Conservation (phyloP, 2,888 invertebrate genomes). For the Ceramica pisi region DNA sequence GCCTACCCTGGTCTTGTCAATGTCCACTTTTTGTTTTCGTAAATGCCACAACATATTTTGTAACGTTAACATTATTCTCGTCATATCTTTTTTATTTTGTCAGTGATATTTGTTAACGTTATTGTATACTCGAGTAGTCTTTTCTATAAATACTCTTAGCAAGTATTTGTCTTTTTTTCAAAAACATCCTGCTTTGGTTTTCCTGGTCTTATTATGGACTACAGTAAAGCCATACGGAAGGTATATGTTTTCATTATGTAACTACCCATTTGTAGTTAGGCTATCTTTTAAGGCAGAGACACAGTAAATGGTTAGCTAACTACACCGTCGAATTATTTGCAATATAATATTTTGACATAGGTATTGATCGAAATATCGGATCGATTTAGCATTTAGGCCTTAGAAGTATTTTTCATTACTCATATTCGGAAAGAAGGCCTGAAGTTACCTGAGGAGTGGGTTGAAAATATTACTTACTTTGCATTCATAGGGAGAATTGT, state of each 20-base stretch:
- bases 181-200: not conserved
- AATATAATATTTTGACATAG: not conserved
- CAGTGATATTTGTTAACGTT: constrained; percentile 11
- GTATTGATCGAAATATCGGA: not conserved
- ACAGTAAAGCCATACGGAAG: no score
- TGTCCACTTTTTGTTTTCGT: constrained; percentile 67
- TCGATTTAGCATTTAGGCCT: no score
- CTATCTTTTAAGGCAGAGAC: not conserved
- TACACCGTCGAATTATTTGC: not conserved
- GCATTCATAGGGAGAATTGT: no score
- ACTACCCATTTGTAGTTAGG: no score
- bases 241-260: no score
- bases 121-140: not conserved
- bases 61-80: constrained; percentile 35
- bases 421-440: no score
- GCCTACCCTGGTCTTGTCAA: constrained; percentile 67
- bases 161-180: not conserved
- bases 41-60: constrained; percentile 50
- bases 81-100: constrained; percentile 14
- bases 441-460: no score
- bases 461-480: no score
- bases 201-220: not conserved
- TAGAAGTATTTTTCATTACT: no score
- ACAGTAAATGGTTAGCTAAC: not conserved
- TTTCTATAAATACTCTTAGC: not conserved